Base-by-base conservation (phyloP, 35 echinoderm and acorn worm genomes). In the Eucidaris tribuloides region DNA sequence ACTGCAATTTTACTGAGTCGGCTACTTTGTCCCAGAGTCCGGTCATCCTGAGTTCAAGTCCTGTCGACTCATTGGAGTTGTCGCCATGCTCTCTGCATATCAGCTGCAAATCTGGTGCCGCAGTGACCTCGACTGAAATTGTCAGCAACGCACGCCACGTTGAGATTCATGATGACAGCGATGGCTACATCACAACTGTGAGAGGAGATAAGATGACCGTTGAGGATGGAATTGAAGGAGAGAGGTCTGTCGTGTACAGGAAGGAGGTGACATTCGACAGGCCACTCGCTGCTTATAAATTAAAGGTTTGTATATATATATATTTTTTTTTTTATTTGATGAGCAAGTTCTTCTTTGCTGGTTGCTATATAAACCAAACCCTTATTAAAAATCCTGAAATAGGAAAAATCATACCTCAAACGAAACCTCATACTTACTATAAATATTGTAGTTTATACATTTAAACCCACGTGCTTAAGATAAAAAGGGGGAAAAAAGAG, bases 231-330 rank as follows among this genome's bases (percentile, higher is more conserved):
- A n/a, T n/a, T n/a, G 34, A 74, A 2, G 38, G 44, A 1, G 34
- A 41, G 28, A 20, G 44, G 6, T 27, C 38, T 20, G 35, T 44
- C 33, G 44, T 74, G 15, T 74, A 74, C 30, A 74, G 14, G 68
- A 74, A 74, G 41, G 68, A 74, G 35, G 25, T 74, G 35, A 74
- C 9, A 36, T 22, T 74, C 0, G 68, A 44, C 7, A 74, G 68
- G 40, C 37, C 68, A 35, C 40, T 42, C 25, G 9, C 9, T 7
- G 44, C n/a, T 43, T 27, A 42, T 44, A 41, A 74, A 74, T 74
- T 74, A 44, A 74, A 74, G 68, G 68, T 74, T 41, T 2, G n/a
- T n/a, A 68, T n/a, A n/a, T n/a, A n/a, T n/a, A n/a, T n/a, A n/a
- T n/a, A n/a, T n/a, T n/a, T n/a, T n/a, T n/a, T n/a, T n/a, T n/a